phyloP scores from a whole-genome alignment of 2,797 vertebrate species.

The Mus caroli region DNA sequence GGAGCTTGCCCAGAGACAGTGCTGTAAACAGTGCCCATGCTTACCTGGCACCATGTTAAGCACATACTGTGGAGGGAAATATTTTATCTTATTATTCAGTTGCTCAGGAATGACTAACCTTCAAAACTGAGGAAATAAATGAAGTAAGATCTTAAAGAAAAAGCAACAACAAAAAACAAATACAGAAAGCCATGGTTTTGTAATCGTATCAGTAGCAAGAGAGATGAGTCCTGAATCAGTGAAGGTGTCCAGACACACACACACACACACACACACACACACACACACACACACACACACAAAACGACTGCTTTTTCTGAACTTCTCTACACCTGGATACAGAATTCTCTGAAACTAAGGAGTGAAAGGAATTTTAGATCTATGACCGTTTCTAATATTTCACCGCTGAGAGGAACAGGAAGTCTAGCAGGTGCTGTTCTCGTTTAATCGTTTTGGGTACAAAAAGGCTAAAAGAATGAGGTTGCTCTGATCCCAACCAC shows the following conservation, averaged over 20 bases:
- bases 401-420: slow-evolving; percentile 31
- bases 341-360: not conserved
- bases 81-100: not conserved
- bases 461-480: not conserved
- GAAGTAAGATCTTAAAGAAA: not conserved
- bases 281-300: not conserved
- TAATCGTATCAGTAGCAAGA: not conserved
- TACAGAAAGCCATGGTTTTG: not conserved
- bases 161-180: not conserved
- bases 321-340: not conserved
- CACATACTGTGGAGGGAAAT: not conserved
- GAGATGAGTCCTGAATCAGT: not conserved
- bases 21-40: no score
- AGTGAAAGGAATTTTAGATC: not conserved
- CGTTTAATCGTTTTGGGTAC: not conserved
- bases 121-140: not conserved
- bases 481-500: not conserved
- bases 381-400: slow-evolving; percentile 10
- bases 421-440: not conserved
- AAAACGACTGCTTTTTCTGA: not conserved
- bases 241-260: not conserved
- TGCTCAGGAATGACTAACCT: not conserved
- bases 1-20: not conserved
- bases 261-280: not conserved
- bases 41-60: not conserved